These are phyloP conservation scores for Suillia variegata DNA, from an alignment of 2,888 invertebrate genomes.

Conservation along the genomic window DNA sequence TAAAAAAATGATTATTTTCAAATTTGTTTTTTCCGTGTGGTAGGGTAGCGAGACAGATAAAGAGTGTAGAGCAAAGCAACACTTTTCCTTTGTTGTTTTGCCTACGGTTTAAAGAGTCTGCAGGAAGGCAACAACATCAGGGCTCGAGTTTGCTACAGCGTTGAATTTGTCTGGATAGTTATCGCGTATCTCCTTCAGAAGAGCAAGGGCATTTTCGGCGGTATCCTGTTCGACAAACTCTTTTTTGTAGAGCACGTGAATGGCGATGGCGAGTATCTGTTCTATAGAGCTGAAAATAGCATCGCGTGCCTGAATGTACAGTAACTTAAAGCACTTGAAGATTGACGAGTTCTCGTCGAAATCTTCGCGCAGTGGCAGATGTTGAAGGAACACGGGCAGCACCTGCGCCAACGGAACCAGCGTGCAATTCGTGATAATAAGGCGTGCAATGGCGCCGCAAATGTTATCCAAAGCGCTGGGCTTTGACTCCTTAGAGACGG, in stretches of 20 bases:
- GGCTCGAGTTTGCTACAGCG: conserved; percentile 56
- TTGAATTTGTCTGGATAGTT: conserved; percentile 67
- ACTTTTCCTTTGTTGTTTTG: background rate
- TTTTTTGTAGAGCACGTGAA: conserved; percentile 66
- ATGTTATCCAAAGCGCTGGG: conserved; percentile 75
- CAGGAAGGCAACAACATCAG: conserved; percentile 51
- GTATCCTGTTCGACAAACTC: conserved; percentile 59
- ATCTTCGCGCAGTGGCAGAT: conserved; percentile 76
- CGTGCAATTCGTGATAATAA: conserved; percentile 70
- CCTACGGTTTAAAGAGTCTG: conserved; percentile 43
- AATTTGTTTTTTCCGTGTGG: background rate
- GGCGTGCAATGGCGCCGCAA: conserved; percentile 76
- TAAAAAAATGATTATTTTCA: conserved; percentile 10
- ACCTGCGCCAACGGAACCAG: conserved; percentile 75
- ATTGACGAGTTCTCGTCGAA: conserved; percentile 75
- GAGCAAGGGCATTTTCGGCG: conserved; percentile 58
- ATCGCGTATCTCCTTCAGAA: conserved; percentile 65
- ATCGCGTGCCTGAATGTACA: conserved; percentile 69
- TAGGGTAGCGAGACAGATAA: background rate
- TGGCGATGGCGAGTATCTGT: conserved; percentile 64
- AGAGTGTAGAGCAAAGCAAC: no score
- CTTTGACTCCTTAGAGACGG: conserved; percentile 70
- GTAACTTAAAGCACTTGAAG: conserved; percentile 68
- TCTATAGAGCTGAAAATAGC: conserved; percentile 64
- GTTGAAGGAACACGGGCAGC: conserved; percentile 72